phyloP scores from a whole-genome alignment of 2,888 invertebrate genomes.

The Vannuccia rotundouncinata region DNA sequence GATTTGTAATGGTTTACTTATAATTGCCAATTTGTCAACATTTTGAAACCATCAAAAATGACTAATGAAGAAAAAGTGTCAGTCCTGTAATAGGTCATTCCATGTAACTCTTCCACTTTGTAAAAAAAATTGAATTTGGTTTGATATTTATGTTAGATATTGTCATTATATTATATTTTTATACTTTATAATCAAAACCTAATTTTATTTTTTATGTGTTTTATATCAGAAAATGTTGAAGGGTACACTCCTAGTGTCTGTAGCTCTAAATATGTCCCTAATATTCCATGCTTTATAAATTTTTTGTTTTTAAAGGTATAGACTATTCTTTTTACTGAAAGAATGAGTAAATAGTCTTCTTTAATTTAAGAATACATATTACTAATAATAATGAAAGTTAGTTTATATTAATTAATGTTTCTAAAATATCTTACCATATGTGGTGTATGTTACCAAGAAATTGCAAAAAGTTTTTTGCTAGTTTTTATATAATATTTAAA shows the following conservation, averaged over 20 bases:
- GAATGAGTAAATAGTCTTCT: constrained; percentile 19
- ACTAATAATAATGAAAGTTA: not conserved
- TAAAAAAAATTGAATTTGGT: not conserved
- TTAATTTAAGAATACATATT: constrained; percentile 9
- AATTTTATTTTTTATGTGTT: constrained; percentile 16
- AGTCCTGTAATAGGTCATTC: constrained; percentile 21
- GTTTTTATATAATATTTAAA: constrained; percentile 1
- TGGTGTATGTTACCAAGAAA: not conserved
- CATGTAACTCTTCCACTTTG: constrained; percentile 9
- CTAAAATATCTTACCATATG: not conserved
- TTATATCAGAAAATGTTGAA: not conserved
- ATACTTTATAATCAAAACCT: constrained; percentile 17
- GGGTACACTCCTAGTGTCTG: not conserved
- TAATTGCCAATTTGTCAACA: too few relatives aligned
- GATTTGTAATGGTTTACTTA: too few relatives aligned
- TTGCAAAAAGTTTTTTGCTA: not conserved
- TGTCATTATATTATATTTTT: constrained; percentile 23
- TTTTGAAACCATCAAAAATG: too few relatives aligned
- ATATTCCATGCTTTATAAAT: not conserved
- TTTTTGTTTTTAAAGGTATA: constrained; percentile 16
- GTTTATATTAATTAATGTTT: not conserved
- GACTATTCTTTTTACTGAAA: constrained; percentile 5
- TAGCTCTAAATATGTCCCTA: not conserved
- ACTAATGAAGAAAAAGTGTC: too few relatives aligned
- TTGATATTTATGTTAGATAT: constrained; percentile 22